These are phyloP conservation scores for Epizoanthus stellaris DNA, from an alignment of 92 coral and sea anemone species.

Conservation along the genomic window DNA sequence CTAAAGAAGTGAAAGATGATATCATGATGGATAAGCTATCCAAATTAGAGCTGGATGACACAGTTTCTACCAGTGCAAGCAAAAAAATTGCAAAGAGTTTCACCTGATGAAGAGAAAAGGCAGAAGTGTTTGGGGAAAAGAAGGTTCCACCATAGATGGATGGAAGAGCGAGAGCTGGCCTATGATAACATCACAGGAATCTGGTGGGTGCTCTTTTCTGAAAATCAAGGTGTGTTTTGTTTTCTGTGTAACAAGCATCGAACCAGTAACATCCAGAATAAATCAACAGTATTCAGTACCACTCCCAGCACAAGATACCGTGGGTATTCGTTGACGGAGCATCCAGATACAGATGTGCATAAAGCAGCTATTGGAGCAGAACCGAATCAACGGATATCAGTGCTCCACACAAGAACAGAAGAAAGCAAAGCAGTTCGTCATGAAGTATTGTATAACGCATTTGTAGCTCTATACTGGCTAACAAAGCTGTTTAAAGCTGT, in stretches of 20 bases:
- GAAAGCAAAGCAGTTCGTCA: conserved; percentile 32
- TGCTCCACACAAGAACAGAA: conserved; percentile 29
- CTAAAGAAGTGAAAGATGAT: no score
- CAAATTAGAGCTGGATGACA: no score
- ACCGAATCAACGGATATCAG: conserved; percentile 48
- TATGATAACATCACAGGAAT: conserved; percentile 43
- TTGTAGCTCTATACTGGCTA: conserved; percentile 51
- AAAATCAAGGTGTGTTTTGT: conserved; percentile 44
- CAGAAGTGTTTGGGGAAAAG: conserved; percentile 18
- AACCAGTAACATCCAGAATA: conserved; percentile 51
- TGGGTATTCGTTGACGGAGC: conserved; percentile 29
- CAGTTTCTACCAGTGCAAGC: no score
- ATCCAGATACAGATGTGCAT: conserved; percentile 39
- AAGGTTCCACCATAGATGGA: conserved; percentile 53
- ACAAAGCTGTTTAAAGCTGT: conserved; percentile 48
- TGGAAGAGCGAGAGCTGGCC: conserved; percentile 45
- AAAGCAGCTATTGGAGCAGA: conserved; percentile 50
- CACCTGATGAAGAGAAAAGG: background rate
- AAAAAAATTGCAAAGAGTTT: no score
- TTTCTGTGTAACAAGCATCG: conserved; percentile 42
- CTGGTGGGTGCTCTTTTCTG: conserved; percentile 49
- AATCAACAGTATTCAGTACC: conserved; percentile 38
- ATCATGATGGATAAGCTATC: no score
- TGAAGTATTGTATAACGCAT: conserved; percentile 47
- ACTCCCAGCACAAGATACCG: conserved; percentile 39